Conservation (phyloP, 1,140 invertebrate genomes). For the Bombus turneri region DNA sequence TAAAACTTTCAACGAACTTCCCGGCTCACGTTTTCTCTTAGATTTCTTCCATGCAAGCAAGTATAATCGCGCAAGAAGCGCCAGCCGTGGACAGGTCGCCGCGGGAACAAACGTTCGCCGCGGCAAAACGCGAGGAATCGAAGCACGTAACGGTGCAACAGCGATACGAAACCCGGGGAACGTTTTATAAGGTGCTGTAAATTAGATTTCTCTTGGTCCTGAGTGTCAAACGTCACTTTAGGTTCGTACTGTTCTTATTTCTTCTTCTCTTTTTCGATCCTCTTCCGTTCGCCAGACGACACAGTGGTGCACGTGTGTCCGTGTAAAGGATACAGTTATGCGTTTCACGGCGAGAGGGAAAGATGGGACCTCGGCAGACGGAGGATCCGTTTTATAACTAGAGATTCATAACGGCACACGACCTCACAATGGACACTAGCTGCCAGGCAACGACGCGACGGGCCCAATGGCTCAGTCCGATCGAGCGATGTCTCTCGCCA, state of each 20-base stretch:
- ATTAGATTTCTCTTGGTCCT: conserved; percentile 53
- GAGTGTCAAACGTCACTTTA: conserved; percentile 39
- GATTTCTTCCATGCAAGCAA: neutral
- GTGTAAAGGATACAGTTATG: conserved; percentile 73
- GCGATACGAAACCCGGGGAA: neutral
- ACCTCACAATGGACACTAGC: conserved; percentile 67
- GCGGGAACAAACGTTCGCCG: conserved; percentile 57
- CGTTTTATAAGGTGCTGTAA: conserved; percentile 45
- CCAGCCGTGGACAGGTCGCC: neutral
- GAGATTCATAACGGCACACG: conserved; percentile 75
- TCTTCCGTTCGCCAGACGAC: conserved; percentile 25
- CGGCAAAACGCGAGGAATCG: conserved; percentile 54
- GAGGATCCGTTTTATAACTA: conserved; percentile 71
- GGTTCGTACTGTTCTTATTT: conserved; percentile 21
- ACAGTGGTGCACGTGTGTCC: conserved; percentile 54
- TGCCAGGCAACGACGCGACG: conserved; percentile 46
- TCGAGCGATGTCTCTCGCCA: conserved; percentile 46
- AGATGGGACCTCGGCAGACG: conserved; percentile 54
- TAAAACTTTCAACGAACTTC: neutral
- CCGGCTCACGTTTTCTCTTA: neutral
- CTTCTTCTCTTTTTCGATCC: neutral
- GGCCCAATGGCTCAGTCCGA: conserved; percentile 40
- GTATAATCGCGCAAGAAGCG: conserved; percentile 16
- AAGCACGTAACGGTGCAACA: conserved; percentile 60
- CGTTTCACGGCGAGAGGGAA: conserved; percentile 52